Base-by-base conservation (phyloP, 2,797 vertebrate species). In the Furcifer pardalis region DNA sequence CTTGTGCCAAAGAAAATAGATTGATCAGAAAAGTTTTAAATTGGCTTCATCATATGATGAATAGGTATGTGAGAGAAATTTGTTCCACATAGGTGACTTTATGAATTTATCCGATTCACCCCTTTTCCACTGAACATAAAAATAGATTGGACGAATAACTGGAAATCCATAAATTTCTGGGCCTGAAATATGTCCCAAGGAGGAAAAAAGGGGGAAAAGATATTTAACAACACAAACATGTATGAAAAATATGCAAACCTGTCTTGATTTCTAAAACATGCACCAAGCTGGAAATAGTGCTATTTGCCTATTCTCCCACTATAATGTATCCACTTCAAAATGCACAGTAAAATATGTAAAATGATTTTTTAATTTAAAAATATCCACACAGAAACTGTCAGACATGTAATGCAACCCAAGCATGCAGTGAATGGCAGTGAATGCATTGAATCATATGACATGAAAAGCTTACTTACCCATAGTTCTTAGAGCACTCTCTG, bases 21-120 rank as follows among this genome's bases (percentile, higher is more conserved):
- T 75, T 27, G 46, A 62, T 76, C 21, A 75, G 30, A 23, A 79
- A 78, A 79, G 66, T 72, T 84, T 85, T 44, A 60, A 76, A 76
- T 68, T 75, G 62, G 32, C 73, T 69, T 85, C 23, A 37, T 46
- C 13, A 25, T 76, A 15, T 35, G 35, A 66, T 80, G 32, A 42
- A 85, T 80, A 66, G n/a, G 25, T 21, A 79, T 37, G 68, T 71
- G 68, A 19, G 25, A 71, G 10, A 71, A 71, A 71, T 42, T 71
- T 25, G 40, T 37, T 71, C 37, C 40, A 71, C 23, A 25, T 9
- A 42, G 23, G 3, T 23, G 40, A 40, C 42, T 27, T 19, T 42
- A 40, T 40, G 19, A 37, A 42, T 71, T 71, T 71, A 71, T 42
- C 37, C 37, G 42, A 27, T 71, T 56, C 23, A 10, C 37, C 40